phyloP scores from a whole-genome alignment of 2,888 invertebrate genomes.

The Thelaira solivaga region DNA sequence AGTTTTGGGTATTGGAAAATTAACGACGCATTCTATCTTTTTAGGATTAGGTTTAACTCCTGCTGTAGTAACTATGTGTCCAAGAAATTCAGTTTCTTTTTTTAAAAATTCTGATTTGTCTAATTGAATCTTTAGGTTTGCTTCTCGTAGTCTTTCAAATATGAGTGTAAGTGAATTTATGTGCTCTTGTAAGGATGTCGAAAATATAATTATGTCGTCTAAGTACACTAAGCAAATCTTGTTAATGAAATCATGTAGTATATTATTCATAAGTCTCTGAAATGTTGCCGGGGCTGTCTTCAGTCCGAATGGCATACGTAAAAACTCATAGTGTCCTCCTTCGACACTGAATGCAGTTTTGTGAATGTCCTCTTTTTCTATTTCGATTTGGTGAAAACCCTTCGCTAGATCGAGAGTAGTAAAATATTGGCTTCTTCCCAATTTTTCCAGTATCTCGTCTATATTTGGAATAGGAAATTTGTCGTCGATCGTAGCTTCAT shows the following conservation, averaged over 20 bases:
- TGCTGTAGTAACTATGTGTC: neutral
- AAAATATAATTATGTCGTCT: neutral
- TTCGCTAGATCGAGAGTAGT: neutral
- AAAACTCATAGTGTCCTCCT: slow-evolving; percentile 61
- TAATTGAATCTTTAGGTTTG: neutral
- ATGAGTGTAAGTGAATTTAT: neutral
- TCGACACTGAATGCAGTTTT: too few species aligned
- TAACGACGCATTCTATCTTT: neutral
- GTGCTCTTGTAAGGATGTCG: neutral
- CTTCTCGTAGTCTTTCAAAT: too few species aligned
- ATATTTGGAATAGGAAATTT: neutral
- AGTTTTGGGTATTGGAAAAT: neutral
- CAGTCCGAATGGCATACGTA: slow-evolving; percentile 61
- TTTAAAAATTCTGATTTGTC: neutral
- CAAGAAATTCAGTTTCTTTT: neutral
- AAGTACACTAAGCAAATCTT: neutral
- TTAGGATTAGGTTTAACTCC: neutral
- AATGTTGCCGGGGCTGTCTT: slow-evolving; percentile 63
- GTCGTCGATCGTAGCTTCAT: neutral
- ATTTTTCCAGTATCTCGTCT: too few species aligned
- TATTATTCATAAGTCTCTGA: slow-evolving; percentile 56
- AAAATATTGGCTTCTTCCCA: neutral
- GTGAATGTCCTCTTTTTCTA: slow-evolving; percentile 14
- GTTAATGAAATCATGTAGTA: slow-evolving; percentile 42
- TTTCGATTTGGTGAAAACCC: neutral